These are phyloP conservation scores for Andrena marginata DNA, from an alignment of 2,888 invertebrate genomes.

Conservation along the genomic window DNA sequence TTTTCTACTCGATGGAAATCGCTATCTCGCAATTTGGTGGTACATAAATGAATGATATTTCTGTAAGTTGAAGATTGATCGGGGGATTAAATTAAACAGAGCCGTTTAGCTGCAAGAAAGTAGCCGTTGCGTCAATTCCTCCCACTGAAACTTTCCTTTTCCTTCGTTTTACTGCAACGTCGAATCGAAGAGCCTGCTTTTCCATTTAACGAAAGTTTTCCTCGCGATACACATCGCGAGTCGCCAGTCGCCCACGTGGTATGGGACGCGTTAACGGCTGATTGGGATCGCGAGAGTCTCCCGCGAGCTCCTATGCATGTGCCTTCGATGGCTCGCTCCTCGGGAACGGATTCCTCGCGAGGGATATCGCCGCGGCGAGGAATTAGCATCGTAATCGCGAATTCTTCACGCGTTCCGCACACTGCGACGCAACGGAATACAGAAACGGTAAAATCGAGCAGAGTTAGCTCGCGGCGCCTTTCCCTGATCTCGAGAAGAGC, in stretches of 20 bases:
- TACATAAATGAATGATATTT: too few relatives aligned
- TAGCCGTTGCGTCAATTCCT: too few relatives aligned
- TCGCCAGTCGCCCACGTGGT: too few relatives aligned
- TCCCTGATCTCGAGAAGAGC: conserved; percentile 2
- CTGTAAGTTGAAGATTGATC: too few relatives aligned
- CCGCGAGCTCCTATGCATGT: background rate
- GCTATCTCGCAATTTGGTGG: background rate
- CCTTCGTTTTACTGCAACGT: too few relatives aligned
- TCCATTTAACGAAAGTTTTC: too few relatives aligned
- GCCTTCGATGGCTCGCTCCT: background rate
- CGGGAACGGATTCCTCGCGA: background rate
- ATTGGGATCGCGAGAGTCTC: conserved; percentile 7
- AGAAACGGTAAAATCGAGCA: background rate
- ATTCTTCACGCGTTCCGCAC: conserved; percentile 33
- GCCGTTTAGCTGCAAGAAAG: too few relatives aligned
- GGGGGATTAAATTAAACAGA: too few relatives aligned
- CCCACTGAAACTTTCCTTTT: too few relatives aligned
- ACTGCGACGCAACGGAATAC: conserved; percentile 18
- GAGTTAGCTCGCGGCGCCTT: background rate
- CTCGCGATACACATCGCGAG: too few relatives aligned
- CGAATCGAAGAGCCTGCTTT: too few relatives aligned
- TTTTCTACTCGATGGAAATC: conserved; percentile 18
- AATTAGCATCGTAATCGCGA: conserved; percentile 20
- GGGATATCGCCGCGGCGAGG: background rate
- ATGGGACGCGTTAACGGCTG: background rate